Conservation (phyloP, 2,888 invertebrate species). For the Cryptus viduatorius region DNA sequence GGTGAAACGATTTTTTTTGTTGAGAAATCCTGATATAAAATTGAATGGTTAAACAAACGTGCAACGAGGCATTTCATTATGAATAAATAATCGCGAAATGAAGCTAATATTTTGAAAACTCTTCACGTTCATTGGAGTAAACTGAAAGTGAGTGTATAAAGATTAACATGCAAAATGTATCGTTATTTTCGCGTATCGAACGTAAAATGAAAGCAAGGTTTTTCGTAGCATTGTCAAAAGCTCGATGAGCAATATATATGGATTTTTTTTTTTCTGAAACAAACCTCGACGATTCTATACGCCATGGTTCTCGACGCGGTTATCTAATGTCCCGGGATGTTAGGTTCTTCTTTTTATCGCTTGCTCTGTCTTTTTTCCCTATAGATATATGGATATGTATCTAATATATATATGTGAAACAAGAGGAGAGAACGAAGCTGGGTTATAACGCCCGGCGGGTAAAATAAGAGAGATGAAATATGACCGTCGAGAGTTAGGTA, state of each 20-base stretch:
- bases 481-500: slow-evolving; percentile 75
- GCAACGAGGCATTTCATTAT: not conserved
- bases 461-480: slow-evolving; percentile 75
- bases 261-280: not conserved
- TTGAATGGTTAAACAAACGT: not conserved
- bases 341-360: slow-evolving; percentile 30
- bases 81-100: not conserved
- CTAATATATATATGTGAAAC: slow-evolving; percentile 68
- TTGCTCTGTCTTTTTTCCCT: slow-evolving; percentile 17
- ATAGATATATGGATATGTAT: slow-evolving; percentile 21
- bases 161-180: not conserved
- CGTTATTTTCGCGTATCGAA: not conserved
- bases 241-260: not conserved
- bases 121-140: not conserved
- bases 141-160: not conserved
- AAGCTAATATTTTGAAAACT: not conserved
- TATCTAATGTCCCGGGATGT: slow-evolving; percentile 74
- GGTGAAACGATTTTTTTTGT: not conserved
- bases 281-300: not conserved
- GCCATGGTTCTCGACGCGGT: slow-evolving; percentile 47
- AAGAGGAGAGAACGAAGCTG: slow-evolving; percentile 63
- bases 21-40: not conserved
- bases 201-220: not conserved
- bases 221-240: not conserved
- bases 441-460: slow-evolving; percentile 70